phyloP scores from a whole-genome alignment of 1,140 invertebrate genomes.

The Drusus annulatus region DNA sequence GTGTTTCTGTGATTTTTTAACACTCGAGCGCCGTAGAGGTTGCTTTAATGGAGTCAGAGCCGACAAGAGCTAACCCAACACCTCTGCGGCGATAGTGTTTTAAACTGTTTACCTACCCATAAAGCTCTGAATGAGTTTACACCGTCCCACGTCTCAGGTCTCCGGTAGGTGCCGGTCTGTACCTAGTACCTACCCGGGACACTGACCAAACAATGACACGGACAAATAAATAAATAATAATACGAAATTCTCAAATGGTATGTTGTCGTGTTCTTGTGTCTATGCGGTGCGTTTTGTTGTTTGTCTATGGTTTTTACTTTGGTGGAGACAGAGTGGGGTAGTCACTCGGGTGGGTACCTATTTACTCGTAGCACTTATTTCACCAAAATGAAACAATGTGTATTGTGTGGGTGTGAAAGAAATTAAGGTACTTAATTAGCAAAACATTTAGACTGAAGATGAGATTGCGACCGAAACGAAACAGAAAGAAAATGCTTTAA shows the following conservation, averaged over 20 bases:
- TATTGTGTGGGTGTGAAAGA: too few species aligned
- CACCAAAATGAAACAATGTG: too few species aligned
- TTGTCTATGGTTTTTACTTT: neutral
- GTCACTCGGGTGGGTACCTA: too few species aligned
- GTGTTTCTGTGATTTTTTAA: neutral
- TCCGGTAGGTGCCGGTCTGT: too few species aligned
- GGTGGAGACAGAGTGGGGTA: neutral
- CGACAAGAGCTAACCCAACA: conserved; percentile 59
- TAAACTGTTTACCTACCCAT: conserved; percentile 58
- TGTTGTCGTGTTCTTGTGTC: neutral
- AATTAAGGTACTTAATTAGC: too few species aligned
- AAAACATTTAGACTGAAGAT: too few species aligned
- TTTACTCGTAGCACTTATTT: too few species aligned
- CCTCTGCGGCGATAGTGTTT: conserved; percentile 58
- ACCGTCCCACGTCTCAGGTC: conserved; percentile 50
- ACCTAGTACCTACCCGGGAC: conserved; percentile 4
- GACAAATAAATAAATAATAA: conserved; percentile 59
- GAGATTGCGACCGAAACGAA: too few species aligned
- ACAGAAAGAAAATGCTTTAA: too few species aligned
- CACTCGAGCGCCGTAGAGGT: neutral
- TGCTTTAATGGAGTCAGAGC: conserved; percentile 52
- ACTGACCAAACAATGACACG: conserved; percentile 58
- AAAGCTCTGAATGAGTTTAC: conserved; percentile 58
- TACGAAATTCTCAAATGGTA: conserved; percentile 55
- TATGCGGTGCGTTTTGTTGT: neutral